Conservation (phyloP, 2,797 vertebrate species). For the Acanthiza pusilla region DNA sequence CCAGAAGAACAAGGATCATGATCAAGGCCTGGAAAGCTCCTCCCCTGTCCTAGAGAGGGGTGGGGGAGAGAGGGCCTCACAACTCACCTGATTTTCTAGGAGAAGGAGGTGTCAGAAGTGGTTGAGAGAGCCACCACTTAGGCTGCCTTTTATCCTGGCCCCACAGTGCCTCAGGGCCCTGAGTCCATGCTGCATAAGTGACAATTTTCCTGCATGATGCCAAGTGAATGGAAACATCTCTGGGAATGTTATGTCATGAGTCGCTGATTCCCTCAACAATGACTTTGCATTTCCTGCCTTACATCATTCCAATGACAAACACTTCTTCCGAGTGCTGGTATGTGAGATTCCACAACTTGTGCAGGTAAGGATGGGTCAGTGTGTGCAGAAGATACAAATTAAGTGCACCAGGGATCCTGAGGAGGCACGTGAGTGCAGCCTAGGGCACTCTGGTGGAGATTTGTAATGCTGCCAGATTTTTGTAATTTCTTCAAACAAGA, state of each 20-base stretch:
- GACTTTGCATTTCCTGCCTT: neutral
- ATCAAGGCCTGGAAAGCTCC: too few species aligned
- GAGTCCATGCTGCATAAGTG: accelerated
- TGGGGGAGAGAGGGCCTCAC: neutral
- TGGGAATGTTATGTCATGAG: too few species aligned
- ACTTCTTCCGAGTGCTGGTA: too few species aligned
- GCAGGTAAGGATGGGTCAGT: neutral
- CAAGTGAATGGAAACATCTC: neutral
- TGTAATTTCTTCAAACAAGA: too few species aligned
- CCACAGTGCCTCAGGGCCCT: neutral
- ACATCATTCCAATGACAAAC: neutral
- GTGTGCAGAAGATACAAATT: accelerated
- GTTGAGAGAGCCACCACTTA: too few species aligned
- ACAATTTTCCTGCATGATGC: neutral
- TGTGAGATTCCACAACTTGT: accelerated
- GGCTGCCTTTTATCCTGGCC: neutral
- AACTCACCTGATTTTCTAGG: neutral
- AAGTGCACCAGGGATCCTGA: accelerated
- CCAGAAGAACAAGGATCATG: neutral
- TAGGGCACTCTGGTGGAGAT: accelerated
- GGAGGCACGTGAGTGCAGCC: neutral
- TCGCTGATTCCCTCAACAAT: neutral
- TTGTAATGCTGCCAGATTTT: too few species aligned
- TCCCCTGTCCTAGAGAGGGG: neutral
- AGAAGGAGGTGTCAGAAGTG: too few species aligned